Base-by-base conservation (phyloP, 92 coral and sea anemone species). In the Bergia sp. region DNA sequence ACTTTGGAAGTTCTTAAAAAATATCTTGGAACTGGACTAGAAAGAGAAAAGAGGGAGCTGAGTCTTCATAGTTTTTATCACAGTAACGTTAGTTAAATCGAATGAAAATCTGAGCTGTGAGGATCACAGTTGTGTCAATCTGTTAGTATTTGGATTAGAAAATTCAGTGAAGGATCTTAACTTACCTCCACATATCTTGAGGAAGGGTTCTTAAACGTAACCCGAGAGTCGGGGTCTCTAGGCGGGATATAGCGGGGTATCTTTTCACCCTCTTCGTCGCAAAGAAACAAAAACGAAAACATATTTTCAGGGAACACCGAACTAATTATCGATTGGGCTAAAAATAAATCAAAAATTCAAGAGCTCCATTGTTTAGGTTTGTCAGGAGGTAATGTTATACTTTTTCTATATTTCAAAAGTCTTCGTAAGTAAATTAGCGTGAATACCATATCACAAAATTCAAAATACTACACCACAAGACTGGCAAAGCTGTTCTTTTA, bases 131-230 rank as follows among this genome's bases (percentile, higher is more conserved):
- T 29, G 29, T 29, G 29, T 29, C 20, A 67, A 16, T 57, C 50
- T 39, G 16, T 65, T 82, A 82, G 86, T 82, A 0, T 12, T 66
- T 82, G 6, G 44, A 23, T 82, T 41, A 82, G 40, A 5, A 47
- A 79, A 64, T 61, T 57, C 9, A 55, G 58, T 53, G 40, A 65
- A 82, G 50, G 53, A 82, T 64, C 86, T 11, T 12, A 44, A 82
- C 91, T 85, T 86, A 96, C 99, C 99, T 92, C 90, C 10, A 95
- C 91, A 67, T 92, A 94, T 15, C 99, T 94, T 76, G 92, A 88
- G 41, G 97, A 92, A 85, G 93, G 91, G 87, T 97, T 97, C 89
- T 95, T 92, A 44, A 97, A 90, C 53, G 86, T 86, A 11, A 97
- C 47, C 72, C 82, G 86, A 44, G 95, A 91, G 88, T 92, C 90